These are phyloP conservation scores for Callyntrura sp. DNA, from an alignment of 2,888 invertebrate genomes.

Conservation along the genomic window DNA sequence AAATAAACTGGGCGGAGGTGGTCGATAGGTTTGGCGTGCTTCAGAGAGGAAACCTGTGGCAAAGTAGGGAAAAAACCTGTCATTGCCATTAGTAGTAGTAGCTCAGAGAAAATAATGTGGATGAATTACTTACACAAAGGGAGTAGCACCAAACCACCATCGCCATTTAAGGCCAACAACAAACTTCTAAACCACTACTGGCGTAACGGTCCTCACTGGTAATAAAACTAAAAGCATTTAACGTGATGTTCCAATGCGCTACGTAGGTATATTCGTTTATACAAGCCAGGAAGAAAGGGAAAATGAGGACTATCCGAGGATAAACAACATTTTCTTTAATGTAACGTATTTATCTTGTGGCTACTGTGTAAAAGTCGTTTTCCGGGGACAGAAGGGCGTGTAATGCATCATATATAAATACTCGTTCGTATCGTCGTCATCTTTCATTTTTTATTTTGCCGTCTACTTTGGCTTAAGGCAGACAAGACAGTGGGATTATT, in stretches of 20 bases:
- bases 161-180: not conserved
- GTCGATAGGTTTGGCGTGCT: conserved; percentile 22
- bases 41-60: conserved; percentile 48
- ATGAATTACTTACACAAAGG: conserved; percentile 28
- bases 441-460: not conserved
- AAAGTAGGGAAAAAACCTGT: conserved; percentile 42
- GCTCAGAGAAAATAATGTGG: not conserved
- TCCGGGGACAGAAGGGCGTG: not conserved
- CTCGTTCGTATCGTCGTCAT: conserved; percentile 7
- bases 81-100: conserved; percentile 38
- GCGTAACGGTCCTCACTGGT: not conserved
- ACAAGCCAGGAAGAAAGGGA: not conserved
- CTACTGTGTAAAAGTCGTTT: not conserved
- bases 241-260: not conserved
- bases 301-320: not conserved
- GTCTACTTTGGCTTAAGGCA: not conserved
- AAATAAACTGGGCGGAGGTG: conserved; percentile 31
- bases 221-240: conserved; percentile 25
- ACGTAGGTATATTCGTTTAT: not conserved
- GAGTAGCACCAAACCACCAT: not conserved
- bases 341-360: not conserved
- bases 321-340: conserved; percentile 3
- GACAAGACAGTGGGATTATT: not conserved
- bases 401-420: conserved; percentile 31
- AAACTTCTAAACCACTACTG: not conserved